Percentiles rank a stretch among this genome's conserved stretches.
Conservation (phyloP, 2,888 invertebrate genomes). For the Epistrophe grossulariae region DNA sequence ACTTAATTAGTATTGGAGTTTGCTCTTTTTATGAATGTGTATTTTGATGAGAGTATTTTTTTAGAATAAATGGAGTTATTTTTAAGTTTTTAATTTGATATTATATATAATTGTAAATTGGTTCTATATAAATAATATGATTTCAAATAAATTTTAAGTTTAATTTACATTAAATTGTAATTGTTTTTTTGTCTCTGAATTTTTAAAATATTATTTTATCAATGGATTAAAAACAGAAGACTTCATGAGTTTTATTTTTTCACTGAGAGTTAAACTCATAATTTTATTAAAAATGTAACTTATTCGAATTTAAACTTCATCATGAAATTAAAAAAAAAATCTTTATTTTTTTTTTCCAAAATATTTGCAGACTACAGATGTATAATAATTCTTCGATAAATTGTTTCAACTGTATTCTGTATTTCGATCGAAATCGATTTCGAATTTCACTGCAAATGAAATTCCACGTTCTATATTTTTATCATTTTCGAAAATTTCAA, state of each 20-base stretch:
- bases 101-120: constrained; percentile 33
- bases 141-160: constrained; percentile 66
- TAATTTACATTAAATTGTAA: constrained; percentile 15
- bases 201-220: background rate
- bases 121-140: constrained; percentile 35
- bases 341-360: no score
- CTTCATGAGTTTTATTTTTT: background rate
- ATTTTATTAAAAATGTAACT: no score
- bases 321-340: no score
- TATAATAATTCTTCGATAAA: no score
- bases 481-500: no score
- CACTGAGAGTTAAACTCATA: background rate
- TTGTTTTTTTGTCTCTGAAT: constrained; percentile 7
- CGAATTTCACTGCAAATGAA: no score
- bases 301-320: no score
- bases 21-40: constrained; percentile 22
- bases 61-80: constrained; percentile 9
- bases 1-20: constrained; percentile 16
- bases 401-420: no score
- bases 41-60: constrained; percentile 2
- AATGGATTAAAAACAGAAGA: background rate
- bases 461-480: no score
- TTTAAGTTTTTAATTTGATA: constrained; percentile 28
- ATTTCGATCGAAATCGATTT: no score
- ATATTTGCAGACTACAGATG: no score